phyloP scores from a whole-genome alignment of 2,888 invertebrate genomes.

The Candidula unifasciata region DNA sequence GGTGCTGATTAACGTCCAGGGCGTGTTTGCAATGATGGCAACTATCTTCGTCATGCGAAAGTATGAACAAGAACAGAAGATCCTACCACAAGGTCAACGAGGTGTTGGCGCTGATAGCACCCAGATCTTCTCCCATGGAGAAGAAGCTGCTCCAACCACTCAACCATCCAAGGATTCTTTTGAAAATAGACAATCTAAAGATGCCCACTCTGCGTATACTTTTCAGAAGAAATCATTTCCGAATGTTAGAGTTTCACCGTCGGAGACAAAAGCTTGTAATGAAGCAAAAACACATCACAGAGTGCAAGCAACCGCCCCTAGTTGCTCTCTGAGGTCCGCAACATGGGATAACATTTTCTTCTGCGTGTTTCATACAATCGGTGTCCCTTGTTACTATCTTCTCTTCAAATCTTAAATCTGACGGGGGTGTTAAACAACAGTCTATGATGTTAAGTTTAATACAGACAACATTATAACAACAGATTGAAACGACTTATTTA shows the following conservation, averaged over 20 bases:
- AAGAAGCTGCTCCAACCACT: background rate
- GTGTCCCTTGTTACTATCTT: background rate
- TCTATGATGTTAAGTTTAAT: no score
- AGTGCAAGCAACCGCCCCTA: background rate
- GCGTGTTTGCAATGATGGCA: background rate
- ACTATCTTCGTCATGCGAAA: conserved; percentile 7
- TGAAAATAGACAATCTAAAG: background rate
- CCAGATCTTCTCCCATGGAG: background rate
- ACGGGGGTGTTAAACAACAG: no score
- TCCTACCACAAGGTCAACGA: background rate
- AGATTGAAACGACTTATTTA: no score
- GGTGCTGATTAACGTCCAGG: background rate
- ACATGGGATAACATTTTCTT: conserved; percentile 16
- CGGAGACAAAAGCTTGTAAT: background rate
- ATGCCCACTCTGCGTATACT: background rate
- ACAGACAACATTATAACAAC: no score
- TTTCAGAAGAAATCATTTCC: background rate
- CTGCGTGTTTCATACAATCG: background rate
- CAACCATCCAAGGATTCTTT: background rate
- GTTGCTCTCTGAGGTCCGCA: background rate
- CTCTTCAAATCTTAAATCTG: background rate
- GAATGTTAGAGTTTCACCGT: background rate
- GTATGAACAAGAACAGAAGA: background rate
- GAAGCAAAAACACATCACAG: background rate
- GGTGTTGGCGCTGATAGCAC: background rate